Conservation (phyloP, 2,888 invertebrate genomes). For the Epistrophe eligans region DNA sequence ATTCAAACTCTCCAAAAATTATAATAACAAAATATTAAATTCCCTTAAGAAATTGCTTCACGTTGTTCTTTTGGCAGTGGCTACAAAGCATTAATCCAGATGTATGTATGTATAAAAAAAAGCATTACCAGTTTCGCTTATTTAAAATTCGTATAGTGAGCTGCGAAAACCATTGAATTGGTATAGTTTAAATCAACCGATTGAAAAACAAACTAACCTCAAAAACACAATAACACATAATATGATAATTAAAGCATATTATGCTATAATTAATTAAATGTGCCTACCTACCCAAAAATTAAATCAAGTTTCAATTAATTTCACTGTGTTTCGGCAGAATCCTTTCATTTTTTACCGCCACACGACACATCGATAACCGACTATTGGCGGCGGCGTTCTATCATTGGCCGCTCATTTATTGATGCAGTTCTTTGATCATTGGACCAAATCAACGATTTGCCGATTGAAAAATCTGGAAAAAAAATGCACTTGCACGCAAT, state of each 20-base stretch:
- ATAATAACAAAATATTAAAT: no score
- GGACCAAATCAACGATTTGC: constrained; percentile 49
- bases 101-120: no score
- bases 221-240: background rate
- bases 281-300: constrained; percentile 1
- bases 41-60: no score
- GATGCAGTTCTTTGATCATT: constrained; percentile 35
- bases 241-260: no score
- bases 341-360: constrained; percentile 55
- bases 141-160: background rate
- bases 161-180: background rate
- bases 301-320: constrained; percentile 43
- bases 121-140: no score
- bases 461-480: constrained; percentile 56
- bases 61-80: no score
- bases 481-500: constrained; percentile 68
- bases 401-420: constrained; percentile 42
- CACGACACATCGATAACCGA: background rate
- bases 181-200: no score
- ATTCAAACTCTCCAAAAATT: no score
- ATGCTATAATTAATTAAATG: background rate
- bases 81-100: no score
- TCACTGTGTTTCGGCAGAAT: background rate
- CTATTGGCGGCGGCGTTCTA: background rate
- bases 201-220: no score